These are phyloP conservation scores for Progne subis DNA, from an alignment of 2,113 vertebrate genomes.

Conservation along the genomic window DNA sequence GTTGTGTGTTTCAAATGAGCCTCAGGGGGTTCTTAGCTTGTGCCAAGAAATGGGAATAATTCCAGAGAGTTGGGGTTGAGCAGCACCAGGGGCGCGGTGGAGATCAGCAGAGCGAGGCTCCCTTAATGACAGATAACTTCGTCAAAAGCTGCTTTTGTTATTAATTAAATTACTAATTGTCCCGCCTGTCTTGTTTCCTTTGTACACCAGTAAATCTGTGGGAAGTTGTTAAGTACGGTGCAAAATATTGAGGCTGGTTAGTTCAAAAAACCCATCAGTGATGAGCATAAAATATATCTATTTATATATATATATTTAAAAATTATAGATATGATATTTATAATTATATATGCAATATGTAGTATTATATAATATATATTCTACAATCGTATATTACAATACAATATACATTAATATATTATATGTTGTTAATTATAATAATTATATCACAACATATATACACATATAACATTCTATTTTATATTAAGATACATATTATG, in stretches of 20 bases:
- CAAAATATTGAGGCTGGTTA: neutral
- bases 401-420: too few relatives aligned
- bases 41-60: conserved; percentile 39
- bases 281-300: neutral
- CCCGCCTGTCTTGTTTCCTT: neutral
- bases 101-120: neutral
- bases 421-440: too few relatives aligned
- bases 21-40: conserved; percentile 11
- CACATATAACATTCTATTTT: too few relatives aligned
- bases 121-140: neutral
- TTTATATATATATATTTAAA: too few relatives aligned
- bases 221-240: neutral
- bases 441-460: too few relatives aligned
- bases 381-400: too few relatives aligned
- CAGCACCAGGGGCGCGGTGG: neutral
- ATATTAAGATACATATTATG: too few relatives aligned
- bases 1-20: conserved; percentile 24
- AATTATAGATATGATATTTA: too few relatives aligned
- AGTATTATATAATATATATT: too few relatives aligned
- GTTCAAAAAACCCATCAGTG: rapidly evolving
- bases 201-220: rapidly evolving
- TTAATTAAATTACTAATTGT: neutral
- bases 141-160: neutral
- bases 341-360: too few relatives aligned
- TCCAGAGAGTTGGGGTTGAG: neutral